Evolutionary conservation across 2,113 vertebrate species (phyloP).

Genomic region (Echinops telfairi): DNA sequence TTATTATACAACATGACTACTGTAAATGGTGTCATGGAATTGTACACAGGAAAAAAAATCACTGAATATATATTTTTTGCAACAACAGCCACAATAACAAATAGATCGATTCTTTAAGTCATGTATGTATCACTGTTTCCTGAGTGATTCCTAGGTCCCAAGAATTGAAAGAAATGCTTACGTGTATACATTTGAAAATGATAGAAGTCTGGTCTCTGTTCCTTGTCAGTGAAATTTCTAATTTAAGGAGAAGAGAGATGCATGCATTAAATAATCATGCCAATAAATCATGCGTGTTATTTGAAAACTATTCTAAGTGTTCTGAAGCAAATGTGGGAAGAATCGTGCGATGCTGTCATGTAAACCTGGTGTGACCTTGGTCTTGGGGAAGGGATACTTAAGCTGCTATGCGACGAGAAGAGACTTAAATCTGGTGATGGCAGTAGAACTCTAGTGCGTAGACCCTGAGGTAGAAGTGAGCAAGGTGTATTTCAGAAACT

Average conservation of each 20-base stretch:
- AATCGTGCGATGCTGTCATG: not conserved
- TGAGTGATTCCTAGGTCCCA: not conserved
- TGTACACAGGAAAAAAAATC: not conserved
- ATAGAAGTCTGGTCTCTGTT: not conserved
- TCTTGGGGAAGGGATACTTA: not conserved
- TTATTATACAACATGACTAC: not conserved
- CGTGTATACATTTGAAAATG: not conserved
- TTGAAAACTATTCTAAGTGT: not conserved
- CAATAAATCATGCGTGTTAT: not conserved
- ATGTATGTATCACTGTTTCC: not conserved
- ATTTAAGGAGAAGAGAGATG: not conserved
- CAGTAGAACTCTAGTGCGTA: not conserved
- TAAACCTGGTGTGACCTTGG: not conserved
- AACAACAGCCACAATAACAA: too few relatives aligned
- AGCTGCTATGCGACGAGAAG: not conserved
- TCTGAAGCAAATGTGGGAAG: not conserved
- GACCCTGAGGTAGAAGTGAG: not conserved
- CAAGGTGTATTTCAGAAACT: not conserved
- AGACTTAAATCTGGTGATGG: not conserved
- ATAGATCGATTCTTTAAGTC: not conserved
- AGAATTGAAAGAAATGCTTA: not conserved
- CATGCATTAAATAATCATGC: not conserved
- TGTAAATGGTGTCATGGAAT: not conserved
- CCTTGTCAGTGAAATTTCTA: not conserved
- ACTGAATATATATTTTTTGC: not conserved